Evolutionary conservation across 1,140 invertebrate species (phyloP).

Genomic region (Drosophila mayri): DNA sequence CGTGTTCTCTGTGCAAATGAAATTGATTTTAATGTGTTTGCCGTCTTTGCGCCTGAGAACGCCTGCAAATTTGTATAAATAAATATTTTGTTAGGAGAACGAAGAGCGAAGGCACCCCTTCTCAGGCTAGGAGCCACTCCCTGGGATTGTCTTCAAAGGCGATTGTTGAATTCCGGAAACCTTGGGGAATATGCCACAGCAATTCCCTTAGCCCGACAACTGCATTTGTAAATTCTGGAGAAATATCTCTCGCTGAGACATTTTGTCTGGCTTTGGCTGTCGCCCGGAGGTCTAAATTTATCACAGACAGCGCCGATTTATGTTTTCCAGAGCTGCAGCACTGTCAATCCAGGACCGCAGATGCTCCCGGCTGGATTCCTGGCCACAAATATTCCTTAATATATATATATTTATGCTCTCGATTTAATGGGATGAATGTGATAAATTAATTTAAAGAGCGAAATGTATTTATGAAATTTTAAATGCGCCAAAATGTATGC

Average conservation of each 20-base stretch:
- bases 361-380: not conserved
- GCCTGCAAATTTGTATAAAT: conserved; percentile 22
- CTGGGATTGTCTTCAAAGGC: conserved; percentile 27
- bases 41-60: conserved; percentile 36
- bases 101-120: not conserved
- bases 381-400: not conserved
- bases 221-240: conserved; percentile 48
- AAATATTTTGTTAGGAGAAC: conserved; percentile 24
- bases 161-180: conserved; percentile 26
- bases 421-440: conserved; percentile 9
- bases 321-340: conserved; percentile 38
- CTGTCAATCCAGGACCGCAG: conserved; percentile 14
- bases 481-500: conserved; percentile 43
- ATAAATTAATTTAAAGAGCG: conserved; percentile 31
- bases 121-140: not conserved
- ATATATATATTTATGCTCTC: not conserved
- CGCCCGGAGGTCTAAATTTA: conserved; percentile 64
- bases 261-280: conserved; percentile 47
- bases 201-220: conserved; percentile 20
- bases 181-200: conserved; percentile 42
- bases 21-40: conserved; percentile 56
- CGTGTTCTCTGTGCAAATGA: conserved; percentile 14
- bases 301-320: conserved; percentile 62
- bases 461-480: conserved; percentile 48
- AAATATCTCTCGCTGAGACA: conserved; percentile 46